Evolutionary conservation across 2,888 invertebrate genomes (phyloP).

Genomic region (Halocaridina rubra): DNA sequence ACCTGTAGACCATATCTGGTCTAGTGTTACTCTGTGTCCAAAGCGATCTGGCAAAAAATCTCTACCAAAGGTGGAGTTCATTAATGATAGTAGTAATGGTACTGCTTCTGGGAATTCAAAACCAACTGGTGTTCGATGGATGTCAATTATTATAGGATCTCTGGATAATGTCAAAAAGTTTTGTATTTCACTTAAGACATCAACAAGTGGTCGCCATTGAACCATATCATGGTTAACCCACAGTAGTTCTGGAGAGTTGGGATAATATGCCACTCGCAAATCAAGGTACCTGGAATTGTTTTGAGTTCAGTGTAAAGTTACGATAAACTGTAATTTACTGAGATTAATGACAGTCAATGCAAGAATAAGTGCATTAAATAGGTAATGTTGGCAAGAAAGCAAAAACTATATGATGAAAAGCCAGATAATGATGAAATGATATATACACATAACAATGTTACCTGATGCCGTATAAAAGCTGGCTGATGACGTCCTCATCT

Average conservation of each 20-base stretch:
- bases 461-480: conserved; percentile 85
- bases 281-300: conserved; percentile 78
- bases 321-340: too few species aligned
- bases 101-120: conserved; percentile 34
- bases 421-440: too few species aligned
- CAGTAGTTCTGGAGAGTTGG: conserved; percentile 66
- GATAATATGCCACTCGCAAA: conserved; percentile 80
- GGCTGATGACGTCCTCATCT: conserved; percentile 83
- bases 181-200: conserved; percentile 74
- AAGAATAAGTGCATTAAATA: too few species aligned
- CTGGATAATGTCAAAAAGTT: conserved; percentile 77
- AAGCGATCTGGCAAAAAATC: conserved; percentile 68
- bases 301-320: too few species aligned
- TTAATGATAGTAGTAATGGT: conserved; percentile 35
- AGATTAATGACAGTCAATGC: neutral
- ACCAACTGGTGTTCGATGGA: conserved; percentile 74
- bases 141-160: conserved; percentile 67
- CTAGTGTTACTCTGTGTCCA: conserved; percentile 72
- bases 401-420: too few species aligned
- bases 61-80: conserved; percentile 31
- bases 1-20: conserved; percentile 73
- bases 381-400: too few species aligned
- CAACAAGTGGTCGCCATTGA: conserved; percentile 62
- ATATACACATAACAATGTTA: conserved; percentile 1
- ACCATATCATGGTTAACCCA: conserved; percentile 66